Evolutionary conservation across 2,797 vertebrate species (phyloP).

Genomic region (Poecilia velifera): DNA sequence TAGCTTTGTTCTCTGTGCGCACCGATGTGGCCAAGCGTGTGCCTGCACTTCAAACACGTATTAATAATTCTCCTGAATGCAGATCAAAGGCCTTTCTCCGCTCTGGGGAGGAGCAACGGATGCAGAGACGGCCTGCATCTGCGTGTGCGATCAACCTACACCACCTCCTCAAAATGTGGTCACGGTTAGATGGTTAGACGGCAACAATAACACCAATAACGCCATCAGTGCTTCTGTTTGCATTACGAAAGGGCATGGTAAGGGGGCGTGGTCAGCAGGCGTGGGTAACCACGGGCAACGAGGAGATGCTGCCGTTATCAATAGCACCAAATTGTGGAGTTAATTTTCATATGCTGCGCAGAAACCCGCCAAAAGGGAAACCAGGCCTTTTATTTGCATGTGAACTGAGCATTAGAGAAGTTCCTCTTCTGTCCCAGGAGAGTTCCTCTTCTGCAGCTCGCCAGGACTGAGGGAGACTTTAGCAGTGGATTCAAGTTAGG

Average conservation of each 20-base stretch:
- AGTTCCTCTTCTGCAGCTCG: constrained; percentile 54
- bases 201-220: neutral
- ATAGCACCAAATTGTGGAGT: constrained; percentile 28
- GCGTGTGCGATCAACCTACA: constrained; percentile 1
- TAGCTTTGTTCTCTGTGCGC: constrained; percentile 2
- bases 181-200: constrained; percentile 15
- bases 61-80: constrained; percentile 35
- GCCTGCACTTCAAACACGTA: constrained; percentile 49
- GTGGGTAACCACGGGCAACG: constrained; percentile 26
- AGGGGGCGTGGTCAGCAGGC: neutral
- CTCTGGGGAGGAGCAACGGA: constrained; percentile 3
- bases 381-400: constrained; percentile 67
- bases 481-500: constrained; percentile 1
- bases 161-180: constrained; percentile 5
- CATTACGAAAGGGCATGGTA: constrained; percentile 1
- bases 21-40: constrained; percentile 4
- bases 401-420: constrained; percentile 38
- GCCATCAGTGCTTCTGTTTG: neutral
- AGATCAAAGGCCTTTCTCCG: constrained; percentile 52
- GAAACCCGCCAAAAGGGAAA: constrained; percentile 30
- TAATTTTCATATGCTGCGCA: constrained; percentile 70
- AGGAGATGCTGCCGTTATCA: constrained; percentile 22
- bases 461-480: constrained; percentile 17
- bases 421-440: constrained; percentile 57
- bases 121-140: constrained; percentile 1